phyloP scores from a whole-genome alignment of 2,113 vertebrate species.

The Phaethon lepturus region DNA sequence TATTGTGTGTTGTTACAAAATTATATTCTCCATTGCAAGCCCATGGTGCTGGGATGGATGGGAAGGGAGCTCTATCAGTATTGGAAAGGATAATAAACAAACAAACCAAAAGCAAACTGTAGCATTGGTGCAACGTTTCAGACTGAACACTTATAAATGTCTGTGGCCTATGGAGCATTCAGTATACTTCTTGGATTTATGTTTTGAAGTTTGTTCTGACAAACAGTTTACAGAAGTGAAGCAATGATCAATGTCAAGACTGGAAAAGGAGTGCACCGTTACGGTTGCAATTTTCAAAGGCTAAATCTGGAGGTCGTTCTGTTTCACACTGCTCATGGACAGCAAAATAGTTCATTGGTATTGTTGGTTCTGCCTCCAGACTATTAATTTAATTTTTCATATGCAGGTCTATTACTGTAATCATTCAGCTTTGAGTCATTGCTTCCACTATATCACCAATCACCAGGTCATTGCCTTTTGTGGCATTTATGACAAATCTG shows the following conservation, averaged over 20 bases:
- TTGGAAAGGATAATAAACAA: neutral
- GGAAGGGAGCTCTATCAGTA: neutral
- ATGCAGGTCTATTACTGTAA: neutral
- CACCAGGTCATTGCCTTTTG: neutral
- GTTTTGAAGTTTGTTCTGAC: neutral
- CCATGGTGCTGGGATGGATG: rapidly evolving
- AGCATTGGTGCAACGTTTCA: rapidly evolving
- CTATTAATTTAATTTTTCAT: neutral
- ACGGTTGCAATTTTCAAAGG: neutral
- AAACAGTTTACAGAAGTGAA: neutral
- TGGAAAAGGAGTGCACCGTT: neutral
- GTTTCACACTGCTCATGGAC: neutral
- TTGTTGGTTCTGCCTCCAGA: neutral
- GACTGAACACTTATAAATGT: neutral
- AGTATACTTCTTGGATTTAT: neutral
- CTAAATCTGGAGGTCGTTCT: neutral
- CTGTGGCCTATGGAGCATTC: neutral
- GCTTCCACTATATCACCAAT: neutral
- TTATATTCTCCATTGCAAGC: neutral
- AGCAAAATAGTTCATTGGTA: neutral
- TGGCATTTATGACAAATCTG: neutral
- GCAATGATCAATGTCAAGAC: neutral
- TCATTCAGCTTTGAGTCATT: rapidly evolving
- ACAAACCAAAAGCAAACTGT: neutral
- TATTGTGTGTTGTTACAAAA: neutral